Conservation (phyloP, 2,888 invertebrate genomes). For the Pseudococcus jackbeardsleyi region DNA sequence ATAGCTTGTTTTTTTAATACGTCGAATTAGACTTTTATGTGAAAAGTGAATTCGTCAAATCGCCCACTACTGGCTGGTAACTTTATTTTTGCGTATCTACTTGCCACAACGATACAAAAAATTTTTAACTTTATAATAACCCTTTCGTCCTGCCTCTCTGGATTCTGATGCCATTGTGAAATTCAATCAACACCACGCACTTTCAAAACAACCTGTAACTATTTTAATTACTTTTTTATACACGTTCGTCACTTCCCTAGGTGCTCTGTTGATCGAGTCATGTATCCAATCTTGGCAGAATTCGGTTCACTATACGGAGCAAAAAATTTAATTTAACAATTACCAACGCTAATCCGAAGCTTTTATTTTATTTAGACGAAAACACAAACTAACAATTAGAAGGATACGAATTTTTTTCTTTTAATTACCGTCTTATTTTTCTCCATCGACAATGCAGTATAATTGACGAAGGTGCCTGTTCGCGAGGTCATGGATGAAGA, state of each 20-base stretch:
- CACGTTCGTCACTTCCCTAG: not conserved
- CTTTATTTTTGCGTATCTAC: not conserved
- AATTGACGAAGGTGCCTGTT: not conserved
- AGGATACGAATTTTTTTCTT: conserved; percentile 9
- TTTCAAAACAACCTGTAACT: conserved; percentile 37
- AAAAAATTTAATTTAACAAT: conserved; percentile 25
- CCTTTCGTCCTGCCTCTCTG: not conserved
- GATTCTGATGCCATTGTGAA: not conserved
- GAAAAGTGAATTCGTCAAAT: not conserved
- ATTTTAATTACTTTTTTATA: conserved; percentile 41
- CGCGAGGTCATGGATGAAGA: not conserved
- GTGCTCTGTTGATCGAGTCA: not conserved
- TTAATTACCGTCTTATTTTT: conserved; percentile 7
- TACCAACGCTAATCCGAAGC: not conserved
- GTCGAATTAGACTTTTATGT: not conserved
- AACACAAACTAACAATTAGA: not conserved
- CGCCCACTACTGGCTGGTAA: not conserved
- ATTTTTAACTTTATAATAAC: conserved; percentile 17
- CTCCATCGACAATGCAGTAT: not conserved
- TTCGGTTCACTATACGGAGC: not conserved
- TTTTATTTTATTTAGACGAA: not conserved
- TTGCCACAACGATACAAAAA: not conserved
- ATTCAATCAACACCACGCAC: conserved; percentile 38
- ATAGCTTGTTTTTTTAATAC: not conserved
- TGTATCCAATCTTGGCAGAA: not conserved